Evolutionary conservation across 2,113 vertebrate species (phyloP).

Genomic region (Lampris megalopsis): DNA sequence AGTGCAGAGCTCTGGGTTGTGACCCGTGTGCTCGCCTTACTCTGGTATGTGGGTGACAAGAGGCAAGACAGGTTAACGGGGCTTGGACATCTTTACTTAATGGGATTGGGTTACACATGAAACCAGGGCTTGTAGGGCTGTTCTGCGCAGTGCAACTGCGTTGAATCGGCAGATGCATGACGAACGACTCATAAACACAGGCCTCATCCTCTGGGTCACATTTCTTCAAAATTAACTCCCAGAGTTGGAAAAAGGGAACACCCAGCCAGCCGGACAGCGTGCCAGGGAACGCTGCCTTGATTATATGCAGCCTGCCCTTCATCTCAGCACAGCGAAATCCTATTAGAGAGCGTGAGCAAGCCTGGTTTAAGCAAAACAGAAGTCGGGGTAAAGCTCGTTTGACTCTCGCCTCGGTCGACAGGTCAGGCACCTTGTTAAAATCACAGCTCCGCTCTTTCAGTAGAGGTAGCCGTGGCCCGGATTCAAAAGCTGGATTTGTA

Average conservation of each 20-base stretch:
- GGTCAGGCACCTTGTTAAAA: slow-evolving; percentile 31
- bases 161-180: slow-evolving; percentile 52
- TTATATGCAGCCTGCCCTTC: slow-evolving; percentile 17
- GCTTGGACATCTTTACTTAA: slow-evolving; percentile 1
- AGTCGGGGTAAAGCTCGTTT: not conserved
- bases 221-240: slow-evolving; percentile 31
- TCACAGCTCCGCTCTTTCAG: slow-evolving; percentile 19
- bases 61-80: not conserved
- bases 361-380: slow-evolving; percentile 26
- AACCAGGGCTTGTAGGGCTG: not conserved
- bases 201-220: slow-evolving; percentile 44
- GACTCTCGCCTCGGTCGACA: slow-evolving; percentile 10
- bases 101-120: not conserved
- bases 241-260: slow-evolving; percentile 45
- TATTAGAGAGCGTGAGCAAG: slow-evolving; percentile 13
- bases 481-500: not conserved
- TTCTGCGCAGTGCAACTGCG: not conserved
- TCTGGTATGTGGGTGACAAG: not conserved
- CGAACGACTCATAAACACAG: slow-evolving; percentile 31
- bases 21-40: not conserved
- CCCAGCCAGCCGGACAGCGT: slow-evolving; percentile 57
- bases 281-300: slow-evolving; percentile 30
- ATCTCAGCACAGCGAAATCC: slow-evolving; percentile 26
- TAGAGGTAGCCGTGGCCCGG: slow-evolving; percentile 22
- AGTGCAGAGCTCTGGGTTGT: too few species aligned